phyloP scores from a whole-genome alignment of 2,797 vertebrate genomes.

The Hippocampus kuda region DNA sequence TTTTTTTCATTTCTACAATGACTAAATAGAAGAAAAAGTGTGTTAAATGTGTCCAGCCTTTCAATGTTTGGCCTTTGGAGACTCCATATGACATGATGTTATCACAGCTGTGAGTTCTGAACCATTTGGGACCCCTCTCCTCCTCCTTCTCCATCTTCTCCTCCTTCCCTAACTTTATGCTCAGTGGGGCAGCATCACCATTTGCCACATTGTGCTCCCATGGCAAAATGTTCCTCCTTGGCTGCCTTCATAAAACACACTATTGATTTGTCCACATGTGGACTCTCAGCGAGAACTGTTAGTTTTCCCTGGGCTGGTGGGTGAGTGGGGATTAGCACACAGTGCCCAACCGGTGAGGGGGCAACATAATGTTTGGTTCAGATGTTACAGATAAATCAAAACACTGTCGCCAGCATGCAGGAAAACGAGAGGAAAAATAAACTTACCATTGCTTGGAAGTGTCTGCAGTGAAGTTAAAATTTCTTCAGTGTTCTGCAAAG shows the following conservation, averaged over 20 bases:
- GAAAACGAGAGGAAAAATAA: not conserved
- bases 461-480: not conserved
- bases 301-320: not conserved
- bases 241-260: not conserved
- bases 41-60: not conserved
- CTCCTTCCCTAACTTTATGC: not conserved
- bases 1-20: not conserved
- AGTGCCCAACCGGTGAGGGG: not conserved
- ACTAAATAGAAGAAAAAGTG: not conserved
- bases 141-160: not conserved
- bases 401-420: not conserved
- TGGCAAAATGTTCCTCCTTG: not conserved
- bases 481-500: not conserved
- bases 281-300: not conserved
- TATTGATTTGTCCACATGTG: not conserved
- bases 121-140: conserved; percentile 54
- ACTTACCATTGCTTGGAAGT: conserved; percentile 1
- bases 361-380: not conserved
- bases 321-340: not conserved
- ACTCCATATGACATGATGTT: conserved; percentile 45
- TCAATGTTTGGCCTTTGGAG: not conserved
- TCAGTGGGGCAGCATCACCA: not conserved
- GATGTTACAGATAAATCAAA: not conserved
- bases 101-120: conserved; percentile 68
- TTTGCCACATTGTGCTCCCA: not conserved